phyloP scores from a whole-genome alignment of 2,113 vertebrate species.

The Isichthys henryi region DNA sequence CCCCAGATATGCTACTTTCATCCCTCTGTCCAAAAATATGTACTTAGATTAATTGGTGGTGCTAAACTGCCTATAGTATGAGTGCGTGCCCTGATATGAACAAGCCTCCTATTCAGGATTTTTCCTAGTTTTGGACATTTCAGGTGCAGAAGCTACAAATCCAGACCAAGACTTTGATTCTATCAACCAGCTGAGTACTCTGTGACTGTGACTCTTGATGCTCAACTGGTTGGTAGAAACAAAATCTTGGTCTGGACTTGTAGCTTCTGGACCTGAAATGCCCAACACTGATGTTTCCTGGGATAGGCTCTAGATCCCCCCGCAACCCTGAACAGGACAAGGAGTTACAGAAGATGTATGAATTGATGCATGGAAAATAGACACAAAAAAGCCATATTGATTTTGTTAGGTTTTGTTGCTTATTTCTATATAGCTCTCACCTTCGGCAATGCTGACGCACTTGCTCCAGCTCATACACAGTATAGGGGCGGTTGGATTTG shows the following conservation, averaged over 20 bases:
- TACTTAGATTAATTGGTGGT: background rate
- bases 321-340: background rate
- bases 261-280: no score
- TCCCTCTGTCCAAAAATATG: background rate
- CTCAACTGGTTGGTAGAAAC: no score
- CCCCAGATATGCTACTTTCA: no score
- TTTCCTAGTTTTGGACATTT: background rate
- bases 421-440: conserved; percentile 34
- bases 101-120: background rate
- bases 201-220: no score
- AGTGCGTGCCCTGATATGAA: background rate
- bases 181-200: no score
- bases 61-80: background rate
- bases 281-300: background rate
- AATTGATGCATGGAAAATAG: background rate
- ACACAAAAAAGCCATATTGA: background rate
- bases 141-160: no score
- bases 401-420: background rate
- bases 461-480: conserved; percentile 58
- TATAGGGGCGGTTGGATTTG: conserved; percentile 46
- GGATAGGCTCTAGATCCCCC: background rate
- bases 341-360: background rate
- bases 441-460: conserved; percentile 53
- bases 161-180: no score
- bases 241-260: no score